Percentiles rank a stretch among this genome's conserved stretches.
These are phyloP conservation scores for Eupithecia abbreviata DNA, from an alignment of 2,888 invertebrate genomes.

Conservation along the genomic window DNA sequence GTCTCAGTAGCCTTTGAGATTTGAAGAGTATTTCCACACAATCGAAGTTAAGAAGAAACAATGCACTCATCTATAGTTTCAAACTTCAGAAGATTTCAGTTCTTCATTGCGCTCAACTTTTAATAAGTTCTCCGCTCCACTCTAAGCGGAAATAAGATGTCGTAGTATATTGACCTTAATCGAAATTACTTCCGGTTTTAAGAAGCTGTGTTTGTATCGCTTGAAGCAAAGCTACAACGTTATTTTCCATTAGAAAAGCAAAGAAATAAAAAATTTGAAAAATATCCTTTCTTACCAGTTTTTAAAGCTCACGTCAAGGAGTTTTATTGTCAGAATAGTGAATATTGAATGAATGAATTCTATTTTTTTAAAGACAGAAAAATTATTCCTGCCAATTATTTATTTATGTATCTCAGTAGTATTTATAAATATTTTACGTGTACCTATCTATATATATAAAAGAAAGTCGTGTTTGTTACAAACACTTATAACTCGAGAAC, in stretches of 20 bases:
- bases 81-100: neutral
- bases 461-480: no score
- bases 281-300: no score
- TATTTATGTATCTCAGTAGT: no score
- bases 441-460: no score
- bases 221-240: neutral
- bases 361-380: no score
- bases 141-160: conserved; percentile 12
- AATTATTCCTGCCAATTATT: no score
- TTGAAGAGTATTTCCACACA: neutral
- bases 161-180: conserved; percentile 15
- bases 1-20: neutral
- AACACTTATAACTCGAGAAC: no score
- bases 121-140: conserved; percentile 25
- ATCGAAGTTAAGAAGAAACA: neutral
- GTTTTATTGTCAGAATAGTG: no score
- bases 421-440: no score
- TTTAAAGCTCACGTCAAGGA: no score
- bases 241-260: neutral
- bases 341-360: no score
- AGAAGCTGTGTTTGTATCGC: neutral
- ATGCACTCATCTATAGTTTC: neutral
- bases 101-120: conserved; percentile 15
- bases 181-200: conserved; percentile 22
- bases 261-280: no score